Evolutionary conservation across 2,888 invertebrate species (phyloP).

Genomic region (Dryadula phaetusa): DNA sequence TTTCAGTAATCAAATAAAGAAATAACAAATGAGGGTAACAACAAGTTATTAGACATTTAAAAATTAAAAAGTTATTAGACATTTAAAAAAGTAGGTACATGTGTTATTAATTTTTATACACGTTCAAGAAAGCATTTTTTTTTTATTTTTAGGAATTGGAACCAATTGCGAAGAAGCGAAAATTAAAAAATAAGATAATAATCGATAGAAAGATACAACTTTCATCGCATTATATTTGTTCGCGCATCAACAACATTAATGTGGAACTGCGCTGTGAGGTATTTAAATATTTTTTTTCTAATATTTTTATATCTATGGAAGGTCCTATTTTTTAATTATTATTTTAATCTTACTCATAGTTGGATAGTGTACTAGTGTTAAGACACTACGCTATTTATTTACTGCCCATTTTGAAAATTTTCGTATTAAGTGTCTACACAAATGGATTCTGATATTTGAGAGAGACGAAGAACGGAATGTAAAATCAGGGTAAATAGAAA

Average conservation of each 20-base stretch:
- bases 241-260: conserved; percentile 58
- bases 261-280: conserved; percentile 71
- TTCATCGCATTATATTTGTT: conserved; percentile 52
- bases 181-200: conserved; percentile 56
- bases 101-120: not conserved
- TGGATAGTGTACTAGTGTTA: too few relatives aligned
- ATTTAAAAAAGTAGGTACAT: not conserved
- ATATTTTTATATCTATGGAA: too few relatives aligned
- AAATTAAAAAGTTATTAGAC: not conserved
- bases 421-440: too few relatives aligned
- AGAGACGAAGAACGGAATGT: too few relatives aligned
- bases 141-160: conserved; percentile 60
- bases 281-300: conserved; percentile 23
- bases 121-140: not conserved
- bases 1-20: not conserved
- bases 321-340: too few relatives aligned
- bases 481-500: too few relatives aligned
- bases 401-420: too few relatives aligned
- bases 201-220: conserved; percentile 66
- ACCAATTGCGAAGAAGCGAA: conserved; percentile 58
- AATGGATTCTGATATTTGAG: too few relatives aligned
- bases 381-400: too few relatives aligned
- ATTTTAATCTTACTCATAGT: too few relatives aligned
- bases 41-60: not conserved
- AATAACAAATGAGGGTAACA: not conserved